Percentiles rank a stretch among this genome's conserved stretches.
Conservation (phyloP, 2,888 invertebrate genomes). For the Hybos culiciformis region DNA sequence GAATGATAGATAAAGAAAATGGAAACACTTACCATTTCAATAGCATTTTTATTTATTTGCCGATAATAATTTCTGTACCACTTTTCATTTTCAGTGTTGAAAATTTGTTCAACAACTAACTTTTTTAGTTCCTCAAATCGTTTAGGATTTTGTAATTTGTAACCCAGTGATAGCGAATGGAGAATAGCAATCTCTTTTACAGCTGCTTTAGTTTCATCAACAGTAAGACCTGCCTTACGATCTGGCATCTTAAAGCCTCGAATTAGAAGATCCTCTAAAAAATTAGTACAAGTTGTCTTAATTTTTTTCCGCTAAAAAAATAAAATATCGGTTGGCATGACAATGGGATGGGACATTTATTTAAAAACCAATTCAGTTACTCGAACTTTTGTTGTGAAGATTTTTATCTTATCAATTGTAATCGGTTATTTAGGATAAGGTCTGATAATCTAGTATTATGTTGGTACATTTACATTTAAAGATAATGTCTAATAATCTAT, state of each 20-base stretch:
- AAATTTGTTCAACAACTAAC: conserved; percentile 42
- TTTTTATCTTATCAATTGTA: no score
- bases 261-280: conserved; percentile 45
- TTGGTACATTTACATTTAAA: no score
- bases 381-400: background rate
- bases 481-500: no score
- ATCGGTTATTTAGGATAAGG: no score
- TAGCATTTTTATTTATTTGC: conserved; percentile 48
- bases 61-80: conserved; percentile 57
- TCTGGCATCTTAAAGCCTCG: conserved; percentile 51
- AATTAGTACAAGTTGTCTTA: conserved; percentile 7
- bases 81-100: conserved; percentile 48
- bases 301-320: no score
- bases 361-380: no score
- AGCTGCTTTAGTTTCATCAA: conserved; percentile 45
- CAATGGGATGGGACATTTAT: no score
- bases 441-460: no score
- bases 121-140: conserved; percentile 38
- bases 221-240: conserved; percentile 44
- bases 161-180: conserved; percentile 49
- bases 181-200: conserved; percentile 48
- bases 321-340: no score
- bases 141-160: conserved; percentile 44
- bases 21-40: conserved; percentile 44
- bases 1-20: no score